Evolutionary conservation across 2,797 vertebrate genomes (phyloP).

Genomic region (Masticophis lateralis): DNA sequence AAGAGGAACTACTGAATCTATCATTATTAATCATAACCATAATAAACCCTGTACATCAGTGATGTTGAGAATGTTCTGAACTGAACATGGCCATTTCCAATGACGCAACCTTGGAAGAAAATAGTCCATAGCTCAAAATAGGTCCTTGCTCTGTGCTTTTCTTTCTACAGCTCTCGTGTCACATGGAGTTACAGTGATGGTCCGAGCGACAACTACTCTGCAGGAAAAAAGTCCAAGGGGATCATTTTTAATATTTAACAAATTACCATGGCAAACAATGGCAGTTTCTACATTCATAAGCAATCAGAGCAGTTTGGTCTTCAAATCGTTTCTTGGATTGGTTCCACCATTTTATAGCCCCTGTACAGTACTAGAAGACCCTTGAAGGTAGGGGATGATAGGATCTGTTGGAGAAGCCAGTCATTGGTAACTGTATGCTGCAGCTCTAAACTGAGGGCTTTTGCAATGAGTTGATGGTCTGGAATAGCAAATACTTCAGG

Average conservation of each 20-base stretch:
- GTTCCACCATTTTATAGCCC: not conserved
- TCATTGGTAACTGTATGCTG: not conserved
- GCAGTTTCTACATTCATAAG: not conserved
- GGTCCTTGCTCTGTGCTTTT: not conserved
- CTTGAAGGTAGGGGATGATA: not conserved
- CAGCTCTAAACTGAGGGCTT: not conserved
- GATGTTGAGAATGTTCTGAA: not conserved
- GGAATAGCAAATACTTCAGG: not conserved
- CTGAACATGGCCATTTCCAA: not conserved
- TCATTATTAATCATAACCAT: not conserved
- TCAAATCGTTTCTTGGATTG: not conserved
- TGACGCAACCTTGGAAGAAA: not conserved
- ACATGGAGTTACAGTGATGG: not conserved
- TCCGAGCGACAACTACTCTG: not conserved
- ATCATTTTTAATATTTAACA: not conserved
- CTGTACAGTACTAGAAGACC: not conserved
- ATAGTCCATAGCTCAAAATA: not conserved
- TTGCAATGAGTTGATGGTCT: slow-evolving; percentile 19
- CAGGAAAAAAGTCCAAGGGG: not conserved
- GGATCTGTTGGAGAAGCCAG: not conserved
- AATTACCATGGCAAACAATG: not conserved
- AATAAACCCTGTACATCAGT: not conserved
- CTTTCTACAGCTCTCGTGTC: not conserved
- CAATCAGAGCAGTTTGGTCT: not conserved
- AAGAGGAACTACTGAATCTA: not conserved